Conservation (phyloP, 37 sponge, comb jelly and placozoan genomes). For the Cliona cf. orientalis region DNA sequence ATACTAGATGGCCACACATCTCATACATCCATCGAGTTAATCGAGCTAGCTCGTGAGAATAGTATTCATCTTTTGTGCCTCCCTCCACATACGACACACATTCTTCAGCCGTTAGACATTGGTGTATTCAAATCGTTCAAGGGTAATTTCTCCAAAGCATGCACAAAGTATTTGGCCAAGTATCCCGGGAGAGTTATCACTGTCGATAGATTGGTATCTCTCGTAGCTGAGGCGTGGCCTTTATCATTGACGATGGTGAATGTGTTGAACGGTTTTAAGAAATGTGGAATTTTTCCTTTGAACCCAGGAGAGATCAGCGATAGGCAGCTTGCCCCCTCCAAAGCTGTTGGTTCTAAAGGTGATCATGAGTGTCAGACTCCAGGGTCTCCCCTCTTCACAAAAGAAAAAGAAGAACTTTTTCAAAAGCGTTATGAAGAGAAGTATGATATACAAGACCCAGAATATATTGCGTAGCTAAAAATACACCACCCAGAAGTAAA, state of each 20-base stretch:
- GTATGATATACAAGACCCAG: conserved; percentile 38
- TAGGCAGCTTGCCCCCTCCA: conserved; percentile 64
- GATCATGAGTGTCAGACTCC: not conserved
- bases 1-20: conserved; percentile 71
- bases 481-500: conserved; percentile 36
- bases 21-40: conserved; percentile 61
- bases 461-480: conserved; percentile 41
- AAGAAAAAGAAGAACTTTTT: conserved; percentile 30
- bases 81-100: conserved; percentile 66
- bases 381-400: not conserved
- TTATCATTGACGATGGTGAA: conserved; percentile 47
- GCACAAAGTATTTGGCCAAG: conserved; percentile 23
- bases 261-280: conserved; percentile 67
- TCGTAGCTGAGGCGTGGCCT: conserved; percentile 48
- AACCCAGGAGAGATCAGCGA: conserved; percentile 60
- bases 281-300: conserved; percentile 51
- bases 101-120: conserved; percentile 73
- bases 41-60: conserved; percentile 61
- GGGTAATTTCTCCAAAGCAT: conserved; percentile 50
- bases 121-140: conserved; percentile 71
- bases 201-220: conserved; percentile 33
- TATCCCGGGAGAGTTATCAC: conserved; percentile 64
- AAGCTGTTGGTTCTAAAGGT: conserved; percentile 7
- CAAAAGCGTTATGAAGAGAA: conserved; percentile 40
- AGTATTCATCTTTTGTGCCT: conserved; percentile 50